Conservation (phyloP, 2,113 vertebrate genomes). For the Odontophorus gujanensis region DNA sequence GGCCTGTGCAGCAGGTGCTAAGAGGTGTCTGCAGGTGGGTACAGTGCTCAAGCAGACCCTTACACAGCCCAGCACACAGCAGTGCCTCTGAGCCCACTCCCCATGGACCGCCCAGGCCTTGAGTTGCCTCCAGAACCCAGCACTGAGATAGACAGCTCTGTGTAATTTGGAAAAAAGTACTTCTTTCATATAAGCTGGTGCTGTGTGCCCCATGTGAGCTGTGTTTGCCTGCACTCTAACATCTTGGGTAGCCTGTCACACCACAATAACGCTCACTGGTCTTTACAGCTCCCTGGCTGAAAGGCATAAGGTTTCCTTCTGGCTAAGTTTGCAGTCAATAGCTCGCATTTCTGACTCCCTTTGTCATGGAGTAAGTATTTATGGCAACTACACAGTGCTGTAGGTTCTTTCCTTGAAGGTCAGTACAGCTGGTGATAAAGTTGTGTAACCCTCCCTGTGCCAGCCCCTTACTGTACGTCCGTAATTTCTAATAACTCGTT, state of each 20-base stretch:
- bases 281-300: neutral
- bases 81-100: neutral
- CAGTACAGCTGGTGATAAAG: neutral
- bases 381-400: neutral
- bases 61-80: neutral
- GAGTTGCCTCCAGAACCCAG: neutral
- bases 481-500: neutral
- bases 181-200: neutral
- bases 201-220: neutral
- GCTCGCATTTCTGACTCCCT: constrained; percentile 29
- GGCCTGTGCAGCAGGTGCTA: neutral
- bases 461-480: neutral
- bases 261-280: neutral
- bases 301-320: neutral
- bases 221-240: neutral
- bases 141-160: neutral
- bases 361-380: constrained; percentile 38
- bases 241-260: neutral
- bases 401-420: constrained; percentile 20
- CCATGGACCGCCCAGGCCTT: neutral
- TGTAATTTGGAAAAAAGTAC: neutral
- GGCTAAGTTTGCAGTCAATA: neutral
- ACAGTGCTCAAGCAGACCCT: neutral
- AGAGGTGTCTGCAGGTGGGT: neutral
- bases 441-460: neutral